Evolutionary conservation across 2,797 vertebrate genomes (phyloP).

Genomic region (Momotus momota): DNA sequence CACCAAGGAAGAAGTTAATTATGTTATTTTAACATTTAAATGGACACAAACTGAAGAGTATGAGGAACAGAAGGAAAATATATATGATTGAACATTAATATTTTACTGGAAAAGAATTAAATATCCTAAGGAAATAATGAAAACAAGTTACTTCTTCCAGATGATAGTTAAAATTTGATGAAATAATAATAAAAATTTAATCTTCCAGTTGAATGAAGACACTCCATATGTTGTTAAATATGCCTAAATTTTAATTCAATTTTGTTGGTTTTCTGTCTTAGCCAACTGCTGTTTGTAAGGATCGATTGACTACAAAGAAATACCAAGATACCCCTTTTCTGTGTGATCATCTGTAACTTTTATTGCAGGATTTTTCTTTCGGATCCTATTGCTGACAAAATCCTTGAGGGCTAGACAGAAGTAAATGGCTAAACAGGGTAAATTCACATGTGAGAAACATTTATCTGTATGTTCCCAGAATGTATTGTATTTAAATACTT

Average conservation of each 20-base stretch:
- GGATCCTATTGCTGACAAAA: not conserved
- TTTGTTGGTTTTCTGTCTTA: not conserved
- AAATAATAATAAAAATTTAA: conserved; percentile 74
- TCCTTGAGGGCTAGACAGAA: not conserved
- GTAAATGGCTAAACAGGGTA: not conserved
- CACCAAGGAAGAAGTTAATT: not conserved
- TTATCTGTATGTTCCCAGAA: not conserved
- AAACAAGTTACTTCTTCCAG: conserved; percentile 62
- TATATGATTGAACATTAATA: conserved; percentile 64
- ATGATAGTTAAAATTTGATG: conserved; percentile 74
- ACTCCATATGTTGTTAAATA: conserved; percentile 49
- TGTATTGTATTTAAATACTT: not conserved
- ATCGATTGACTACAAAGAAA: not conserved
- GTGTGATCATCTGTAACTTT: not conserved
- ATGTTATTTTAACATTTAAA: conserved; percentile 32
- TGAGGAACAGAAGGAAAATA: conserved; percentile 49
- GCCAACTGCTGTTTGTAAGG: not conserved
- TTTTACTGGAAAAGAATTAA: conserved; percentile 68
- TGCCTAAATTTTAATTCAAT: conserved; percentile 31
- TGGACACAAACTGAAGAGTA: conserved; percentile 31
- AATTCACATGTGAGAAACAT: not conserved
- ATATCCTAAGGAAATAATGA: conserved; percentile 68
- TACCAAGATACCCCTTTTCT: not conserved
- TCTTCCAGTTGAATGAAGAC: conserved; percentile 51
- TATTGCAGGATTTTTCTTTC: not conserved